phyloP scores from a whole-genome alignment of 2,797 vertebrate species.

The Clangula hyemalis region DNA sequence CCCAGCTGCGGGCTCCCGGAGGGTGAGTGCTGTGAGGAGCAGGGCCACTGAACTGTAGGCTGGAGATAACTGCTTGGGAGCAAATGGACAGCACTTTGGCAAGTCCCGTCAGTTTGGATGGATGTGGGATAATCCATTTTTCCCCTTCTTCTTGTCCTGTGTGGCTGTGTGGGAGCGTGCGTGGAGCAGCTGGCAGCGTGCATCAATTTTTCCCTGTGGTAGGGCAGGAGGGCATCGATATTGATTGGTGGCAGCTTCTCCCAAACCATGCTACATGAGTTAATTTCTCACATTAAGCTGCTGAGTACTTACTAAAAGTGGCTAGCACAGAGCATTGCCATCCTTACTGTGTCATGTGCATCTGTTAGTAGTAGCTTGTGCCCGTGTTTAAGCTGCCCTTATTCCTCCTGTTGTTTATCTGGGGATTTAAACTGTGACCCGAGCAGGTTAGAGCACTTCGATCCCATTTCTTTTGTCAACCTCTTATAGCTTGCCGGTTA shows the following conservation, averaged over 20 bases:
- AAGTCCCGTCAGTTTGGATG: background rate
- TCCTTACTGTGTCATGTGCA: background rate
- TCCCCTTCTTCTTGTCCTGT: background rate
- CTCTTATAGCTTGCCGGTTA: background rate
- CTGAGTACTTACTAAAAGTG: background rate
- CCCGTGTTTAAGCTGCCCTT: background rate
- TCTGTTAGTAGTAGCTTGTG: background rate
- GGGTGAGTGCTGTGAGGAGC: background rate
- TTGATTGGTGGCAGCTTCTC: background rate
- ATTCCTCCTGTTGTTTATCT: background rate
- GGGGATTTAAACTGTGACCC: background rate
- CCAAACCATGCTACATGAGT: background rate
- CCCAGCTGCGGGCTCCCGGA: background rate
- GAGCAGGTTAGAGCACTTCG: background rate
- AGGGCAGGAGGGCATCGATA: background rate
- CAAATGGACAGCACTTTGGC: accelerated
- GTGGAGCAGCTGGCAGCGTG: accelerated
- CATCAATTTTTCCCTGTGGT: accelerated
- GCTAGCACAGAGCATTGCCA: background rate
- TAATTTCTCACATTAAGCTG: background rate
- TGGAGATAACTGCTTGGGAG: background rate
- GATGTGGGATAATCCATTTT: accelerated
- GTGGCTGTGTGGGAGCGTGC: accelerated
- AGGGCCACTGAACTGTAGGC: accelerated
- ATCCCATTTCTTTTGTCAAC: background rate